A percentile compares a stretch with the other conserved stretches of the same genome.
Evolutionary conservation across 2,888 invertebrate species (phyloP).

Genomic region (Psylliodes chrysocephalus): DNA sequence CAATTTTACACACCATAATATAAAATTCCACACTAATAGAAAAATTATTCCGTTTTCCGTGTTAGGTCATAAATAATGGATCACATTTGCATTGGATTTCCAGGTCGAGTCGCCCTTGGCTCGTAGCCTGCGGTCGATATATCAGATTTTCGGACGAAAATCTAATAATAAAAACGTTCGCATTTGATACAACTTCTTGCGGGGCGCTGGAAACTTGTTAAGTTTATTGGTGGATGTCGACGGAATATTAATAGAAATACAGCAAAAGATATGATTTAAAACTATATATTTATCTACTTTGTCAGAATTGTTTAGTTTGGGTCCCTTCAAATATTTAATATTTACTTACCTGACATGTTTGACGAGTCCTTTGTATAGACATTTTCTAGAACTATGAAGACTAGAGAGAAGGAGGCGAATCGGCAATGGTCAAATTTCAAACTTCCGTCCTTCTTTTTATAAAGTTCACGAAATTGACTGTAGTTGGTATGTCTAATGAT

Average conservation of each 20-base stretch:
- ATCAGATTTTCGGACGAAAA: constrained; percentile 10
- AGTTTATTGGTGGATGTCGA: constrained; percentile 2
- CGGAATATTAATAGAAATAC: constrained; percentile 1
- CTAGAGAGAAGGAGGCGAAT: too few species aligned
- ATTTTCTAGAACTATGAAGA: too few species aligned
- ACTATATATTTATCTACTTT: too few species aligned
- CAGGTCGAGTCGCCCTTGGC: constrained; percentile 9
- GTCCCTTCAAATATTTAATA: too few species aligned
- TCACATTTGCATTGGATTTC: constrained; percentile 10
- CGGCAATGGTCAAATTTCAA: too few species aligned
- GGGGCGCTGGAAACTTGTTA: neutral
- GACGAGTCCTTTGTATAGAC: too few species aligned
- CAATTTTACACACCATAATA: constrained; percentile 1
- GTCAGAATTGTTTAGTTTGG: too few species aligned
- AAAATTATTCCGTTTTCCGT: constrained; percentile 16
- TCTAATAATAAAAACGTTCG: constrained; percentile 12
- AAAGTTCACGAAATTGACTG: too few species aligned
- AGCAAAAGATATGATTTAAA: too few species aligned
- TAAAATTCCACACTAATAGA: constrained; percentile 14
- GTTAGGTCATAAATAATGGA: constrained; percentile 15
- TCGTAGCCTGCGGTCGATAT: constrained; percentile 5
- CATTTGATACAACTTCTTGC: constrained; percentile 11
- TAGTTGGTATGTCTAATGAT: too few species aligned
- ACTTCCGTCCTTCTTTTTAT: too few species aligned
- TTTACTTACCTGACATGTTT: too few species aligned